Base-by-base conservation (phyloP, 1,140 invertebrate species). In the Drosophila ananassae region DNA sequence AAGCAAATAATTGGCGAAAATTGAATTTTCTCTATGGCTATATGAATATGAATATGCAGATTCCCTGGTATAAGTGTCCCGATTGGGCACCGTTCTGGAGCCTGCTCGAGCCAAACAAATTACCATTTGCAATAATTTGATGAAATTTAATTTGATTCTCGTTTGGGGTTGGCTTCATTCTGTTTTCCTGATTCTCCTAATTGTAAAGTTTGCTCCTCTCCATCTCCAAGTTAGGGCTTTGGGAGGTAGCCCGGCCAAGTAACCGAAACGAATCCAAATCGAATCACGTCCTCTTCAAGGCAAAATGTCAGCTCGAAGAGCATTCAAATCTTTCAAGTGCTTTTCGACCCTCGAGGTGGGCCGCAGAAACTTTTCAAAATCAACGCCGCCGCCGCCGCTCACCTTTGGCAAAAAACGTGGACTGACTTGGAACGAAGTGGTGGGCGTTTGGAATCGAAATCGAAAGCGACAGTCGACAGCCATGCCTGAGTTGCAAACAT, bases 1-100 rank as follows among this genome's bases (percentile, higher is more conserved):
- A 89, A 79, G 82, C 82, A 82, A 87, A 87, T 87, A 87, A 87
- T 82, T 87, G 82, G 75, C 41, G 57, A 79, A 87, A 87, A 87
- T 87, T 87, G 62, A 87, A 82, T 87, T 87, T 73, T 76, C 62
- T 80, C 69, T 57, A 69, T 34, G 77, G 64, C n/a, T 17, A 77
- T 73, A 78, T 87, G 82, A 87, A 85, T 85, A 85, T 67, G 71
- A 54, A 56, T 69, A 37, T 63, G 51, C 44, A 55, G 56, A 59
- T 64, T 17, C 32, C 9, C 9, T 0, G 9, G 24, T 34, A 32
- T 59, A 55, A 60, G 51, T 44, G 21, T 37, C 10, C 34, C 34
- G 37, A 13, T 21, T 46, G 22, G n/a, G 8, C 21, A 28, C n/a
- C n/a, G 22, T 28, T 39, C 34, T 17, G 2, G 9, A 22, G 8